Evolutionary conservation across 2,113 vertebrate species (phyloP).

Genomic region (Campylomormyrus tamandua): DNA sequence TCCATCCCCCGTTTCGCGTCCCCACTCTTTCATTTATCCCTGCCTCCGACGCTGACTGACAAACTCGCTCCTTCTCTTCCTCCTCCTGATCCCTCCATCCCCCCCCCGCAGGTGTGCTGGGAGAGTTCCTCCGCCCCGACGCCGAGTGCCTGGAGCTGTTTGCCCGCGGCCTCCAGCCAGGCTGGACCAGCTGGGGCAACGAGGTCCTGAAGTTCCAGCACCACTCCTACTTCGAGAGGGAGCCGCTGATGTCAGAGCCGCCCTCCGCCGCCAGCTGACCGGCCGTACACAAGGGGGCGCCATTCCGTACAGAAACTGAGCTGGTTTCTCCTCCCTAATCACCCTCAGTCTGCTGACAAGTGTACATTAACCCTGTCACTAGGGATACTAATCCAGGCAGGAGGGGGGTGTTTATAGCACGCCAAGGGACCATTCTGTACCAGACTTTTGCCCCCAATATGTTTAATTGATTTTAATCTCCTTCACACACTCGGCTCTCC

Average conservation of each 20-base stretch:
- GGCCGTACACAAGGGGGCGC: neutral
- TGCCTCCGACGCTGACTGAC: neutral
- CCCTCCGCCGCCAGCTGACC: neutral
- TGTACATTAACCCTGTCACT: neutral
- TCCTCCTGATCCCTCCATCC: neutral
- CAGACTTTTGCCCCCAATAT: neutral
- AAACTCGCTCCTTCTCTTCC: slow-evolving; percentile 28
- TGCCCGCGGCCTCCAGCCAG: slow-evolving; percentile 82
- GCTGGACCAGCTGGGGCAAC: slow-evolving; percentile 97
- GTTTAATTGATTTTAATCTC: neutral
- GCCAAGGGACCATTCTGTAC: neutral
- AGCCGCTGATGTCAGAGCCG: neutral
- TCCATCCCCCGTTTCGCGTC: neutral
- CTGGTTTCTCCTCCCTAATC: neutral
- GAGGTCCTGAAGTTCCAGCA: slow-evolving; percentile 95
- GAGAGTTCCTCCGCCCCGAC: slow-evolving; percentile 51
- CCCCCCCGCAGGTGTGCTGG: slow-evolving; percentile 65
- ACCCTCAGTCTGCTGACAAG: neutral
- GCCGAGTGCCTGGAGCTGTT: slow-evolving; percentile 82
- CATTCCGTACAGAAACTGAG: neutral
- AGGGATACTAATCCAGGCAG: neutral
- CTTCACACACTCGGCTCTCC: neutral
- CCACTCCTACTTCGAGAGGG: slow-evolving; percentile 63
- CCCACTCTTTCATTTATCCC: neutral
- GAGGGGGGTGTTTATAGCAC: neutral